Base-by-base conservation (phyloP, 2,888 invertebrate genomes). In the Alcis repandata region DNA sequence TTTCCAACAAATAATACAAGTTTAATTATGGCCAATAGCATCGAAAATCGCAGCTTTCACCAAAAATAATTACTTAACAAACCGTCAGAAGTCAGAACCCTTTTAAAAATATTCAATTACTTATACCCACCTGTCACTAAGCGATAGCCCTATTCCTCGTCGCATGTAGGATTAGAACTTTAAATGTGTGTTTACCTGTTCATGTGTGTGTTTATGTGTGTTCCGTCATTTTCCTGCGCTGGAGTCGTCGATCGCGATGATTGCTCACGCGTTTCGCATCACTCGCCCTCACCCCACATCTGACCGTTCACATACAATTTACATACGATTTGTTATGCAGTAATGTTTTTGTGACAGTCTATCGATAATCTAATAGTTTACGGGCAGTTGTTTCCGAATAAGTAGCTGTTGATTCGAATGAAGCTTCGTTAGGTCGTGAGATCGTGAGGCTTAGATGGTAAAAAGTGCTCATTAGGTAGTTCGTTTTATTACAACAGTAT, bases 191-290 rank as follows among this genome's bases (percentile, higher is more conserved):
- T 46, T 68, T 67, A 56, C 48, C 68, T 67, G 61, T 63, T 59
- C 77, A 76, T 82, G 86, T 85, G 82, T 76, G 86, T 79, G 79
- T 84, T 87, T n/a, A n/a, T n/a, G n/a, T n/a, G n/a, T n/a, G n/a
- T n/a, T 90, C 89, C 89, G 87, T 91, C 88, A 87, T 85, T 88
- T 88, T 84, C 86, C 80, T 86, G 91, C 89, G 90, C 91, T 78
- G 82, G 90, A 87, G 91, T 88, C 84, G 88, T 84, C 89, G 91
- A 89, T 91, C 90, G 90, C 85, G 80, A 89, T 85, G 91, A 90
- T 88, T 91, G 90, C 90, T 90, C 90, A 91, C 92, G 92, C 92
- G 92, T 93, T 88, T 88, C 93, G 92, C 93, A 91, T 91, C 91
- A 87, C 84, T 90, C 91, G 83, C 90, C 91, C 91, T 84, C 84